Evolutionary conservation across 2,888 invertebrate genomes (phyloP).

Genomic region (Girardia tigrina): DNA sequence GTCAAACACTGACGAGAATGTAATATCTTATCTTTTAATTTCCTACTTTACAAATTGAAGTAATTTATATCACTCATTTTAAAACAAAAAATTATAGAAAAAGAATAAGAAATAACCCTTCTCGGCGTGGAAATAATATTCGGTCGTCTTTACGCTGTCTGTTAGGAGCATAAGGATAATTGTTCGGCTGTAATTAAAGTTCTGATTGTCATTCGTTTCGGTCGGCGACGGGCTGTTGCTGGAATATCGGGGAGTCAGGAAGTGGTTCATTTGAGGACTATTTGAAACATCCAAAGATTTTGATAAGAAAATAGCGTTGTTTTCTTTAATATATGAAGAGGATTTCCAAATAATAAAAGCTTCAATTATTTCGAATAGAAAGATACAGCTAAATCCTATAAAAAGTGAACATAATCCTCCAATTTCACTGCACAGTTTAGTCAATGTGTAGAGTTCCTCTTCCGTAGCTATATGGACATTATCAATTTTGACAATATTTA

Average conservation of each 20-base stretch:
- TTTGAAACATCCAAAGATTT: neutral
- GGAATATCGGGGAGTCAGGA: neutral
- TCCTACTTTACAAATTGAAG: too few relatives aligned
- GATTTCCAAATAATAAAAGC: neutral
- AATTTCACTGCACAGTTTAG: slow-evolving; percentile 16
- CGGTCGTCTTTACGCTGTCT: neutral
- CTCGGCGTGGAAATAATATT: neutral
- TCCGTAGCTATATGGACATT: neutral
- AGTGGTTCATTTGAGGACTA: neutral
- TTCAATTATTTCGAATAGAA: slow-evolving; percentile 25
- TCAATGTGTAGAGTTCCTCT: neutral
- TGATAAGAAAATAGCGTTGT: neutral
- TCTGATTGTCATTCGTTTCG: neutral
- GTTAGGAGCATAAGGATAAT: neutral
- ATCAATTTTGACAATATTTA: neutral
- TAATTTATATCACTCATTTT: too few relatives aligned
- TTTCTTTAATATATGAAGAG: neutral
- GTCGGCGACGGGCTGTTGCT: neutral
- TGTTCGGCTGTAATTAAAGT: neutral
- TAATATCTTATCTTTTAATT: too few relatives aligned
- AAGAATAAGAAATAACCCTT: neutral
- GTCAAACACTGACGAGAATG: too few relatives aligned
- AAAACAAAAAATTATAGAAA: too few relatives aligned
- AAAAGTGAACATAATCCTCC: slow-evolving; percentile 19
- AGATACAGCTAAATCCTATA: neutral